phyloP scores from a whole-genome alignment of 2,888 invertebrate species.

The Apotomis betuletana region DNA sequence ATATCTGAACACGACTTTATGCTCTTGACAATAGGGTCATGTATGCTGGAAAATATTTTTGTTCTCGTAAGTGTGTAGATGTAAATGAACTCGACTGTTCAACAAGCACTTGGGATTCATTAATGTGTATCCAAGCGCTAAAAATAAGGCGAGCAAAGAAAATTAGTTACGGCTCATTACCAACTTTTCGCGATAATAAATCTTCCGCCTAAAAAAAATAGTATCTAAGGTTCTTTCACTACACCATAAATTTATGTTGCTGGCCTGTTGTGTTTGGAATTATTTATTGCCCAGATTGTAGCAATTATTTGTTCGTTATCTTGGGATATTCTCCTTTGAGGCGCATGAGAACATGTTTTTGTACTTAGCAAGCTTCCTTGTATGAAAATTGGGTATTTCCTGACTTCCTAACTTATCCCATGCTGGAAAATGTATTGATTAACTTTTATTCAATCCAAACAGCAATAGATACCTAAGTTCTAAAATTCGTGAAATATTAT shows the following conservation, averaged over 20 bases:
- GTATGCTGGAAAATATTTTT: no score
- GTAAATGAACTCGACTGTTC: no score
- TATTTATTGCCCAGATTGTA: slow-evolving; percentile 39
- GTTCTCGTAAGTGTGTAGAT: no score
- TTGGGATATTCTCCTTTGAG: slow-evolving; percentile 6
- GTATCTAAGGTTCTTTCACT: slow-evolving; percentile 15
- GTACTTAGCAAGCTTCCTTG: slow-evolving; percentile 22
- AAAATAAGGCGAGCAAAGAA: slow-evolving; percentile 27
- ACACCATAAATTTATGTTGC: slow-evolving; percentile 25
- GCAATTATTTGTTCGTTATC: slow-evolving; percentile 34
- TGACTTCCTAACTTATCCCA: neutral
- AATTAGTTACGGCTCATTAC: slow-evolving; percentile 41
- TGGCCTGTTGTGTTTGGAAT: slow-evolving; percentile 32
- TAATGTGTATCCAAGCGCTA: slow-evolving; percentile 15
- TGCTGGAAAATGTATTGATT: neutral
- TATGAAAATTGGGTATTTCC: neutral
- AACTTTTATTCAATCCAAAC: no score
- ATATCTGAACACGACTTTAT: no score
- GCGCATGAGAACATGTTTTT: slow-evolving; percentile 13
- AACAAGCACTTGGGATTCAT: slow-evolving; percentile 3
- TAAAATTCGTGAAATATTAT: no score
- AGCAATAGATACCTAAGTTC: no score
- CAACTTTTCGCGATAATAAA: slow-evolving; percentile 39
- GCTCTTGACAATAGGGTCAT: no score
- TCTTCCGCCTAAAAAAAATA: slow-evolving; percentile 32